Base-by-base conservation (phyloP, 2,797 vertebrate species). In the Pantherophis vulpinus region DNA sequence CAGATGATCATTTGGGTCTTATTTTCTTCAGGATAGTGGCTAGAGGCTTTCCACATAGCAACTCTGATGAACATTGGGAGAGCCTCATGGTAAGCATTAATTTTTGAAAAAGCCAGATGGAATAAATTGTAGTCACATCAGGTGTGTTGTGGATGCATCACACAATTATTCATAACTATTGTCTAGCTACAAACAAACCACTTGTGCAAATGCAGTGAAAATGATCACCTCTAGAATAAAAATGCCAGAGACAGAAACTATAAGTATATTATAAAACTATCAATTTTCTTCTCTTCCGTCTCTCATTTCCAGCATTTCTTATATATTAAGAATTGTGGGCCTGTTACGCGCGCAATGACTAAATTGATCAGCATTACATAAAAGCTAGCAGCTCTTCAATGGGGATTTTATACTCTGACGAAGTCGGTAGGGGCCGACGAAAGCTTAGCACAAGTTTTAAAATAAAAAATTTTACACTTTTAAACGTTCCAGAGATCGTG, bases 231-330 rank as follows among this genome's bases (percentile, higher is more conserved):
- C 37, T 42, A 79, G 18, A 42, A 16, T 79, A 37, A 79, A 79
- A 18, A 42, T 79, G 18, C 8, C 70, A 79, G 70, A 79, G 66
- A 70, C n/a, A 70, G 66, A 70, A 32, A 70, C n/a, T n/a, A 70
- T n/a, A 32, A 3, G 8, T 79, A 42, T 47, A 37, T 83, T 83
- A 83, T 83, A 83, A 83, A 83, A 83, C 20, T 83, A 11, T 12
- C 90, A 55, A 91, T 91, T 90, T 60, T 88, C 60, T 55, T 47
- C 0, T 0, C 63, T 96, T 90, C 74, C 60, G 94, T 89, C 90
- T 96, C 91, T 89, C 0, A 0, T 94, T 93, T 93, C 54, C 51
- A 93, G 86, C 54, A 70, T 37, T 37, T 37, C 37, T 37, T 91
- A 42, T 7, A 18, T 47, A 83, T 92, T 94, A 86, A 92, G 37